phyloP scores from a whole-genome alignment of 2,888 invertebrate genomes.

The Arenicola marina region DNA sequence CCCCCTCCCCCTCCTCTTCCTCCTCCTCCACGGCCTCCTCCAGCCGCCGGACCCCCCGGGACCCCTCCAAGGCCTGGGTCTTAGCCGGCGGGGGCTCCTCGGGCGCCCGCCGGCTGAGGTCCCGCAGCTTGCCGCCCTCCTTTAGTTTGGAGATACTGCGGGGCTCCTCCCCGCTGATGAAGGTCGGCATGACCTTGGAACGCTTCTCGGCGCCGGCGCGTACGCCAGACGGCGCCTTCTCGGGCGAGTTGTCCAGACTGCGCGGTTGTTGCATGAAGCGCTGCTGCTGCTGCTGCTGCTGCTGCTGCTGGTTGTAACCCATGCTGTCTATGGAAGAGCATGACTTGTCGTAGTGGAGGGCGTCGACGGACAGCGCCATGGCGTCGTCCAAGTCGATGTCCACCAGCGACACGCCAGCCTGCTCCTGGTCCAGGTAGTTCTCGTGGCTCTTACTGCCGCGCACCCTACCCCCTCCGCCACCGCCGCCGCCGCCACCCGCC shows the following conservation, averaged over 20 bases:
- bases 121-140: conserved; percentile 4
- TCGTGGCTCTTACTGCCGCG: conserved; percentile 85
- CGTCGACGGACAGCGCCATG: conserved; percentile 89
- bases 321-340: conserved; percentile 25
- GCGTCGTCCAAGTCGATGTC: conserved; percentile 91
- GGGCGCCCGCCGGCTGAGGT: background rate
- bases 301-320: conserved; percentile 6
- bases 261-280: conserved; percentile 4
- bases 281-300: conserved; percentile 1
- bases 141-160: conserved; percentile 11
- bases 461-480: conserved; percentile 68
- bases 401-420: conserved; percentile 77
- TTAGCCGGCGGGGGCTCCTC: background rate
- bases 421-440: conserved; percentile 80
- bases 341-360: conserved; percentile 66
- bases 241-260: conserved; percentile 28
- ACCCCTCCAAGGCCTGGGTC: background rate
- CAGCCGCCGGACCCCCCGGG: background rate
- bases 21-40: background rate
- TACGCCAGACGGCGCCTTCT: conserved; percentile 4
- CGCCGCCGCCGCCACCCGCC: background rate
- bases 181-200: conserved; percentile 46
- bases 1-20: background rate
- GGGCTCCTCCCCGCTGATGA: conserved; percentile 48
- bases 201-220: no score